Evolutionary conservation across 2,888 invertebrate genomes (phyloP), one percentile per base, ranked within the genome.

Genomic region (Pherbina coryleti): DNA sequence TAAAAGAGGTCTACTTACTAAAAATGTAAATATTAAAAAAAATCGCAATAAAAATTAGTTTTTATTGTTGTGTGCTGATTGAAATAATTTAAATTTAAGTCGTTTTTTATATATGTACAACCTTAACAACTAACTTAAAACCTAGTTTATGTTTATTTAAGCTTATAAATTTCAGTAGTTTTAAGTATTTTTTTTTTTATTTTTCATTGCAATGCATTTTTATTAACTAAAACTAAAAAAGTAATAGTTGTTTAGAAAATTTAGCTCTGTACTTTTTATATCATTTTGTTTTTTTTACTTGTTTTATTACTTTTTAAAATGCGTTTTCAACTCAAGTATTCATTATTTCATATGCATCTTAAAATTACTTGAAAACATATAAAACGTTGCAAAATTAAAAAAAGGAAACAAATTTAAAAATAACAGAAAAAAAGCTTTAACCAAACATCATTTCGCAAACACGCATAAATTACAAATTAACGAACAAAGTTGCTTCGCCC

Each of bases 131-230:
- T 76, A 75, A 8, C 67, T 67, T 57, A 75, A 14, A 78, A 78
- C 78, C 67, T 78, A 78, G 77, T 51, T 37, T 78, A 62, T 76
- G 51, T 69, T 81, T 80, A 49, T 76, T 37, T 62, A 55, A 51
- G 19, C 51, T 53, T 79, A 55, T 64, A 79, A 75, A 75, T 67
- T 60, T 76, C 28, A 75, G 66, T 60, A 75, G 73, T 53, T 76
- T 66, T 31, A 53, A 78, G 69, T 64, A 25, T 62, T 78, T 55
- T 34, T 66, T 31, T 34, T 66, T 37, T 34, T 67, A 34, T 22
- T 67, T 34, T 67, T 73, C 77, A 79, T 78, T 75, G n/a, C 77
- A 80, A 82, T 81, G 79, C 72, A 82, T 81, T 82, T 83, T n/a
- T 5, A n/a, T 66, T 19, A 19, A 55, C 31, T 66, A 31, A 4